Evolutionary conservation across 92 coral and sea anemone species (phyloP).

Genomic region (Montipora capitata): DNA sequence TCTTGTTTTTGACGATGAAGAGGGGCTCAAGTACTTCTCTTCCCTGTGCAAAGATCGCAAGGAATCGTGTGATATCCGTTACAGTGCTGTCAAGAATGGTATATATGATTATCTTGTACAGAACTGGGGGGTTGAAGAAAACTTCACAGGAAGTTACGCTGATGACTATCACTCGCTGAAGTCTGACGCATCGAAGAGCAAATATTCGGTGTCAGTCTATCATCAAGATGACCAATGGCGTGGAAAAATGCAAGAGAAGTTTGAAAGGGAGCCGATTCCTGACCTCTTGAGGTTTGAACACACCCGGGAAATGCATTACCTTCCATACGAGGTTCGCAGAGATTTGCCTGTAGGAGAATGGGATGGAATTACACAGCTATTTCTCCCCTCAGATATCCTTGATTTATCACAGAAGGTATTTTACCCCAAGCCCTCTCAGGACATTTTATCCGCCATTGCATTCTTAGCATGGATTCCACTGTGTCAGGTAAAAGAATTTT

Average conservation of each 20-base stretch:
- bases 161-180: conserved; percentile 57
- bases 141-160: conserved; percentile 60
- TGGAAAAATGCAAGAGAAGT: conserved; percentile 16
- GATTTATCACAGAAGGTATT: conserved; percentile 40
- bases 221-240: conserved; percentile 26
- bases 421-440: conserved; percentile 23
- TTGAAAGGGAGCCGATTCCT: conserved; percentile 51
- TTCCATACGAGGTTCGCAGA: conserved; percentile 45
- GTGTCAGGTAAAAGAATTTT: conserved; percentile 30
- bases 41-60: conserved; percentile 37
- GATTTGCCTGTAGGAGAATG: conserved; percentile 28
- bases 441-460: conserved; percentile 33
- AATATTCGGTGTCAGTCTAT: conserved; percentile 44
- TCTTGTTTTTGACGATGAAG: conserved; percentile 69
- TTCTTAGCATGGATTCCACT: conserved; percentile 37
- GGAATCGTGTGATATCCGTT: conserved; percentile 19
- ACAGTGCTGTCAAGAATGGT: conserved; percentile 51
- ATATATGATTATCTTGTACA: conserved; percentile 29
- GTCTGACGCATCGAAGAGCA: conserved; percentile 38
- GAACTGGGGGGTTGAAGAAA: conserved; percentile 57
- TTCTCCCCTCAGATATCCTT: conserved; percentile 49
- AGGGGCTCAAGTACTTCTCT: conserved; percentile 53
- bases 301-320: conserved; percentile 25
- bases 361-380: conserved; percentile 56
- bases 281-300: conserved; percentile 53